These are phyloP conservation scores for Heteractis magnifica DNA, from an alignment of 92 coral and sea anemone species.

Conservation along the genomic window DNA sequence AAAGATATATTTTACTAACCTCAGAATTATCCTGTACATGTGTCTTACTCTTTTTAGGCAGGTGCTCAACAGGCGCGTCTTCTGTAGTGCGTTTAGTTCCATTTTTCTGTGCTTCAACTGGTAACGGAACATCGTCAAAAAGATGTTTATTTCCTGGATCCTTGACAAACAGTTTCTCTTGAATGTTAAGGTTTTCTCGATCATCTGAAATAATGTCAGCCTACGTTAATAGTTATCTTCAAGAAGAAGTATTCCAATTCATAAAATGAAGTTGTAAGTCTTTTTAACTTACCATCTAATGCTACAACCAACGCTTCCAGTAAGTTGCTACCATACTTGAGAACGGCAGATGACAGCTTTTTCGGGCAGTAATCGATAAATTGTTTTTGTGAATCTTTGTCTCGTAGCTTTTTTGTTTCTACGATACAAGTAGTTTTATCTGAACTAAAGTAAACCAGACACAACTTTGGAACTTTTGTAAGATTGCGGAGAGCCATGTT, in stretches of 20 bases:
- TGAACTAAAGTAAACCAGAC: conserved; percentile 25
- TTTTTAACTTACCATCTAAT: conserved; percentile 30
- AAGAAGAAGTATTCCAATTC: background rate
- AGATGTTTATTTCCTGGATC: conserved; percentile 28
- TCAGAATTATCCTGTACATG: conserved; percentile 23
- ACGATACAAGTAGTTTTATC: conserved; percentile 45
- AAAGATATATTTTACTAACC: conserved; percentile 18
- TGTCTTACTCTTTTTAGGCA: conserved; percentile 18
- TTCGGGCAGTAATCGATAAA: conserved; percentile 11
- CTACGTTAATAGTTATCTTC: too few relatives aligned
- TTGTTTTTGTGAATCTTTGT: conserved; percentile 9
- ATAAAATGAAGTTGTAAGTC: conserved; percentile 9
- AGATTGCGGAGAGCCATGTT: conserved; percentile 27
- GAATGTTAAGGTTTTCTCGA: conserved; percentile 8
- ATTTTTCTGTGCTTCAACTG: conserved; percentile 9
- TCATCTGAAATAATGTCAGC: conserved; percentile 23
- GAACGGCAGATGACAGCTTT: conserved; percentile 1
- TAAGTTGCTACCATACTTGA: conserved; percentile 29
- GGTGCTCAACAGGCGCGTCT: conserved; percentile 3
- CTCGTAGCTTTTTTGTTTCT: conserved; percentile 36
- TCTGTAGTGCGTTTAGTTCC: conserved; percentile 18
- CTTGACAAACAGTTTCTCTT: conserved; percentile 21
- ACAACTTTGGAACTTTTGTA: conserved; percentile 30
- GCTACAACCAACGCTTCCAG: conserved; percentile 41
- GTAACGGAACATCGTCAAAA: conserved; percentile 28